Evolutionary conservation across 2,113 vertebrate genomes (phyloP).

Genomic region (Stercorarius parasiticus): DNA sequence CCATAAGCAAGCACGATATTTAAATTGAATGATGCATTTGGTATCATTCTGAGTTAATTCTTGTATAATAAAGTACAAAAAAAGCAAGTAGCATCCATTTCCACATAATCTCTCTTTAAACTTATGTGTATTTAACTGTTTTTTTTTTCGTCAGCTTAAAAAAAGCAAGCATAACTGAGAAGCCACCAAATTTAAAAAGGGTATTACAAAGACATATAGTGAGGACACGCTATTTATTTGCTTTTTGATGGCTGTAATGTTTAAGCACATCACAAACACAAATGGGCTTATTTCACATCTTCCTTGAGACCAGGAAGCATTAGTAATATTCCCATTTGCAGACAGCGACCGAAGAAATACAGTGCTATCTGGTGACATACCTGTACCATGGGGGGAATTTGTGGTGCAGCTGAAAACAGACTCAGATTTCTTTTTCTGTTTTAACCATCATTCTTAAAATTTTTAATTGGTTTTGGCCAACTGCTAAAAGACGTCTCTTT

Average conservation of each 20-base stretch:
- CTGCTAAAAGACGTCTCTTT: not conserved
- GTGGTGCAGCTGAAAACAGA: not conserved
- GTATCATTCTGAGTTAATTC: slow-evolving; percentile 50
- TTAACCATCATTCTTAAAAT: not conserved
- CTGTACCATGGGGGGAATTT: not conserved
- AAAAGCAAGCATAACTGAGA: not conserved
- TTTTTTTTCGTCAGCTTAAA: slow-evolving; percentile 23
- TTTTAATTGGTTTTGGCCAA: not conserved
- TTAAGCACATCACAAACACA: slow-evolving; percentile 43
- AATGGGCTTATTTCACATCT: slow-evolving; percentile 26
- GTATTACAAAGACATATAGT: not conserved
- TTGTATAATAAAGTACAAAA: slow-evolving; percentile 45
- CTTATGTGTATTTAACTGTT: slow-evolving; percentile 27
- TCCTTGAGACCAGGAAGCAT: not conserved
- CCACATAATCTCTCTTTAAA: slow-evolving; percentile 49
- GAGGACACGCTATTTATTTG: not conserved
- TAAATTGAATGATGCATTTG: slow-evolving; percentile 47
- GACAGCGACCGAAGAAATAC: not conserved
- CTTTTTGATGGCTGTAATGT: slow-evolving; percentile 4
- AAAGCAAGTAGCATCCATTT: slow-evolving; percentile 37
- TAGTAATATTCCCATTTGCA: not conserved
- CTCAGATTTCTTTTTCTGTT: not conserved
- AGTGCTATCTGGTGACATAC: not conserved
- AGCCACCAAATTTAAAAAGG: not conserved
- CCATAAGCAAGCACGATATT: slow-evolving; percentile 35